A percentile compares a stretch with the other conserved stretches of the same genome.
Conservation (phyloP, 2,888 invertebrate species). For the Agrilus biguttatus region DNA sequence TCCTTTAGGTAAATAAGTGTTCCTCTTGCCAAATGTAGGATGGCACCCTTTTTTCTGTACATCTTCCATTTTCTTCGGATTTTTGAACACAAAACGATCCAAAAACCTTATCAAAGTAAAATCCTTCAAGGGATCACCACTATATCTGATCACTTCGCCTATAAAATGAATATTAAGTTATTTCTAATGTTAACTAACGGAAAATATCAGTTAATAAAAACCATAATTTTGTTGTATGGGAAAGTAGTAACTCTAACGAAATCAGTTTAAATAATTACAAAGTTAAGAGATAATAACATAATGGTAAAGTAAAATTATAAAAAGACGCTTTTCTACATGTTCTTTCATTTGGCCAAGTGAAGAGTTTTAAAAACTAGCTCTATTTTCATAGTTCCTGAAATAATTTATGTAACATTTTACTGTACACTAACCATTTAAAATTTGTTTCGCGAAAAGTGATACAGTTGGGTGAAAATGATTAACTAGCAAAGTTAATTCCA, state of each 20-base stretch:
- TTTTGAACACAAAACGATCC: constrained; percentile 91
- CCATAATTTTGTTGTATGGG: neutral
- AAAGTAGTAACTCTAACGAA: no score
- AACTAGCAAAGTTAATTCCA: constrained; percentile 59
- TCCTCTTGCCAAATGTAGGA: constrained; percentile 48
- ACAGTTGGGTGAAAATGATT: constrained; percentile 87
- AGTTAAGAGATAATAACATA: neutral
- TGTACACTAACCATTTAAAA: constrained; percentile 47
- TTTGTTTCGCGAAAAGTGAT: constrained; percentile 67
- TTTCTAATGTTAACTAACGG: neutral
- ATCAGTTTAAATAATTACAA: neutral
- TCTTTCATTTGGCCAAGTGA: no score
- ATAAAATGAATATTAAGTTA: constrained; percentile 10
- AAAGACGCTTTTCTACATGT: no score
- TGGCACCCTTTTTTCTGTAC: constrained; percentile 41
- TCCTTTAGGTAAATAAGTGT: constrained; percentile 57
- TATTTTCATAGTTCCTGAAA: no score
- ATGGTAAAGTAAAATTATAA: no score
- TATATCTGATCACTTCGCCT: constrained; percentile 66
- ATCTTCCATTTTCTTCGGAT: constrained; percentile 58
- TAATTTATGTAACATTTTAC: neutral
- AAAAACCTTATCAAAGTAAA: constrained; percentile 82
- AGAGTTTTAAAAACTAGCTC: no score
- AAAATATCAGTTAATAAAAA: neutral
- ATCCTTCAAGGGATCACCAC: constrained; percentile 88